These are phyloP conservation scores for Halyomorpha halys DNA, from an alignment of 1,140 invertebrate genomes.

Conservation along the genomic window DNA sequence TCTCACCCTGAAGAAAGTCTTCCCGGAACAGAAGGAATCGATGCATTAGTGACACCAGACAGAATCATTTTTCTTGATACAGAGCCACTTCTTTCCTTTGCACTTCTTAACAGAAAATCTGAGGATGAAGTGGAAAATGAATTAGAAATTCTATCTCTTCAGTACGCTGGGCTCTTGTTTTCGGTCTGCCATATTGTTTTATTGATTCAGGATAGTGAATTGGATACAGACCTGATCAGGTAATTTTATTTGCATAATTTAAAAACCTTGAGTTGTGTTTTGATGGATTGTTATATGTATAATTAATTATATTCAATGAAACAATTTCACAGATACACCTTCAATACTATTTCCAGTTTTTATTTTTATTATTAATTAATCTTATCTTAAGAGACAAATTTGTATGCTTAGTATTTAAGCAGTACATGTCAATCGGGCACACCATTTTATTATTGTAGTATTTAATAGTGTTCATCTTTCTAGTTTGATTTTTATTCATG, in stretches of 20 bases:
- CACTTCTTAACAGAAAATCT: constrained; percentile 38
- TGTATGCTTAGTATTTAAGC: too few species aligned
- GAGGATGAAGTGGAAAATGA: constrained; percentile 52
- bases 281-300: not conserved
- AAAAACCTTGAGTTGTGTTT: not conserved
- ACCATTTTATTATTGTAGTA: too few species aligned
- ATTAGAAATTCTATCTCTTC: constrained; percentile 61
- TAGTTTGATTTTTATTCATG: too few species aligned
- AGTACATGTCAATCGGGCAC: too few species aligned
- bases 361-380: too few species aligned
- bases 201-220: constrained; percentile 76
- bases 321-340: too few species aligned
- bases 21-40: constrained; percentile 51
- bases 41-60: constrained; percentile 51
- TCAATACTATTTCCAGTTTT: too few species aligned
- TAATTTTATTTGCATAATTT: constrained; percentile 31
- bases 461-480: too few species aligned
- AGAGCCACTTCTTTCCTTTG: constrained; percentile 53
- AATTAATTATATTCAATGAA: too few species aligned
- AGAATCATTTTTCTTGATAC: constrained; percentile 52
- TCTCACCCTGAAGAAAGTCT: not conserved
- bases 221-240: constrained; percentile 62
- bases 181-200: constrained; percentile 82
- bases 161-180: constrained; percentile 71
- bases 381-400: too few species aligned